These are phyloP conservation scores for Hypselothyrea guttata DNA, from an alignment of 2,888 invertebrate species.

Conservation along the genomic window DNA sequence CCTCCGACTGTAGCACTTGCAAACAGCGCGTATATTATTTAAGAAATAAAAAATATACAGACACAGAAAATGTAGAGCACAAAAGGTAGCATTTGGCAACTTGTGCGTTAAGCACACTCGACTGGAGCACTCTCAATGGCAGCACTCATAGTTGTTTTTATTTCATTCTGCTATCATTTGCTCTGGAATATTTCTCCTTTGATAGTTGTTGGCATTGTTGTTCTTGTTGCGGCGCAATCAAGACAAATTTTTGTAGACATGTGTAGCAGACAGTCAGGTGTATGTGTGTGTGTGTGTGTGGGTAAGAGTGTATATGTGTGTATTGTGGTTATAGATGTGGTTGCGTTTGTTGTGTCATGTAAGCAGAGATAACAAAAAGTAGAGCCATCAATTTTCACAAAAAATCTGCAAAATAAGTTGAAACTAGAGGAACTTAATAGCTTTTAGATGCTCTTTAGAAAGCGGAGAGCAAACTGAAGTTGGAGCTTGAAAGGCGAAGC, in stretches of 20 bases:
- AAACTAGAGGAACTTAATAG: not conserved
- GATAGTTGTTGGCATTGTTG: constrained; percentile 10
- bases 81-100: too few relatives aligned
- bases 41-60: too few relatives aligned
- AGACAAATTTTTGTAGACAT: constrained; percentile 24
- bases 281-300: not conserved
- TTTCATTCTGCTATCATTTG: not conserved
- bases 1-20: too few relatives aligned
- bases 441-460: not conserved
- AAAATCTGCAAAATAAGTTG: not conserved
- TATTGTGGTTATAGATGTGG: constrained; percentile 10
- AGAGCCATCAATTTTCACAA: constrained; percentile 8
- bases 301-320: not conserved
- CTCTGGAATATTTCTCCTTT: constrained; percentile 8
- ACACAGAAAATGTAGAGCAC: too few relatives aligned
- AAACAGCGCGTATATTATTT: too few relatives aligned
- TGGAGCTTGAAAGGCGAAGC: too few relatives aligned
- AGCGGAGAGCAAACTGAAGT: too few relatives aligned
- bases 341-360: constrained; percentile 19
- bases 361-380: constrained; percentile 20
- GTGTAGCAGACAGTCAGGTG: constrained; percentile 8
- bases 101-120: not conserved
- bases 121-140: not conserved
- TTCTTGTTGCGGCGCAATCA: constrained; percentile 14
- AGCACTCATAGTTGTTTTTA: constrained; percentile 1